Evolutionary conservation across 2,888 invertebrate species (phyloP).

Genomic region (Psylliodes chrysocephalus): DNA sequence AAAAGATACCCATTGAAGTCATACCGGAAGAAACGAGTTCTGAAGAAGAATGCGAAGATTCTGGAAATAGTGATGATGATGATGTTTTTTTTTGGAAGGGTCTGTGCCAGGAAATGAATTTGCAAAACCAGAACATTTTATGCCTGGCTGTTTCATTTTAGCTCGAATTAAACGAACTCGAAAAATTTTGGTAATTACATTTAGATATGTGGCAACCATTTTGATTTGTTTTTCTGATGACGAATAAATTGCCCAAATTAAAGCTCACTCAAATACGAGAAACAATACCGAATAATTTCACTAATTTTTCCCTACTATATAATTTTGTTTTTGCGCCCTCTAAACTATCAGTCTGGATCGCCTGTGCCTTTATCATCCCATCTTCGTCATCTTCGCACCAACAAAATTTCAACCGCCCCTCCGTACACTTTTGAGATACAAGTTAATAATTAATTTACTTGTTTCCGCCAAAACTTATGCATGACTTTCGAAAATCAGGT

Average conservation of each 20-base stretch:
- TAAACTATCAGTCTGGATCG: neutral
- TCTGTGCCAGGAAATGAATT: too few relatives aligned
- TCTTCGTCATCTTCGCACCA: neutral
- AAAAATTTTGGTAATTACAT: too few relatives aligned
- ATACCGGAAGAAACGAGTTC: neutral
- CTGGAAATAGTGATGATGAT: neutral
- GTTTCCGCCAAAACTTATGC: slow-evolving; percentile 6
- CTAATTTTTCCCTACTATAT: too few relatives aligned
- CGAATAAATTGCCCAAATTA: too few relatives aligned
- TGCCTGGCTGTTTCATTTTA: too few relatives aligned
- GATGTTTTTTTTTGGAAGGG: too few relatives aligned
- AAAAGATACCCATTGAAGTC: neutral
- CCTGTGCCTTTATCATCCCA: neutral
- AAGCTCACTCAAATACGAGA: too few relatives aligned
- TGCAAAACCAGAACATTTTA: too few relatives aligned
- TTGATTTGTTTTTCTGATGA: too few relatives aligned
- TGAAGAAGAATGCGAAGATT: neutral
- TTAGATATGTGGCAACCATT: too few relatives aligned
- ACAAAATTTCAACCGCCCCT: neutral
- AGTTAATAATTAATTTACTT: slow-evolving; percentile 17
- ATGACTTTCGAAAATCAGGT: neutral
- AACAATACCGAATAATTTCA: too few relatives aligned
- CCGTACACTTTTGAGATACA: neutral
- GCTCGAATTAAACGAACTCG: too few relatives aligned
- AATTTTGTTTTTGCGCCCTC: neutral